phyloP scores from a whole-genome alignment of 2,797 vertebrate genomes.

The Fratercula arctica region DNA sequence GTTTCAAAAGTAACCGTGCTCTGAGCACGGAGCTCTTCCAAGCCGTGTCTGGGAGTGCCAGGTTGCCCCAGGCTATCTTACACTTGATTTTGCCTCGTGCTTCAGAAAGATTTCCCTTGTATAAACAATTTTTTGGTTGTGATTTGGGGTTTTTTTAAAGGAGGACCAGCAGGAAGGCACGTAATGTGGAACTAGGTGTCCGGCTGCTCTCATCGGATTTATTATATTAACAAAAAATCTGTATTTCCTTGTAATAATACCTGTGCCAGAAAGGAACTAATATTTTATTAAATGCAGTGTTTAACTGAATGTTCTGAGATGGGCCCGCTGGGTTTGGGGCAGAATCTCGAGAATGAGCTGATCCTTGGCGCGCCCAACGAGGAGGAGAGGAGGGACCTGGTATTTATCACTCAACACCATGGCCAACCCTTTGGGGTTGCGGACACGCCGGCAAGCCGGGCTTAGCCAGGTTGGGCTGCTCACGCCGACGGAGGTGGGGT shows the following conservation, averaged over 20 bases:
- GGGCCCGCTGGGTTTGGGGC: background rate
- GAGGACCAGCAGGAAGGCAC: background rate
- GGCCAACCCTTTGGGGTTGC: background rate
- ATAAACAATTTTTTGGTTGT: constrained; percentile 9
- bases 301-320: background rate
- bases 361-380: background rate
- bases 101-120: constrained; percentile 29
- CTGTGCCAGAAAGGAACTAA: background rate
- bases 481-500: fast-evolving
- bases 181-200: fast-evolving
- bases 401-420: background rate
- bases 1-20: constrained; percentile 12
- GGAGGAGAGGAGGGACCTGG: background rate
- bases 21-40: background rate
- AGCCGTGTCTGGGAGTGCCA: constrained; percentile 27
- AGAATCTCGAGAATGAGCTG: background rate
- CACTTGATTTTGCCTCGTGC: constrained; percentile 32
- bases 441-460: fast-evolving
- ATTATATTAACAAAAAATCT: background rate
- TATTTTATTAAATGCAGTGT: background rate
- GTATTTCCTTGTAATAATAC: background rate
- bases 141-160: background rate
- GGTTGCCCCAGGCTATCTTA: constrained; percentile 14
- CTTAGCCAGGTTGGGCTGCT: background rate
- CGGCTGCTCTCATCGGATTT: background rate